Conservation (phyloP, 2,113 vertebrate species). For the Gadus macrocephalus region DNA sequence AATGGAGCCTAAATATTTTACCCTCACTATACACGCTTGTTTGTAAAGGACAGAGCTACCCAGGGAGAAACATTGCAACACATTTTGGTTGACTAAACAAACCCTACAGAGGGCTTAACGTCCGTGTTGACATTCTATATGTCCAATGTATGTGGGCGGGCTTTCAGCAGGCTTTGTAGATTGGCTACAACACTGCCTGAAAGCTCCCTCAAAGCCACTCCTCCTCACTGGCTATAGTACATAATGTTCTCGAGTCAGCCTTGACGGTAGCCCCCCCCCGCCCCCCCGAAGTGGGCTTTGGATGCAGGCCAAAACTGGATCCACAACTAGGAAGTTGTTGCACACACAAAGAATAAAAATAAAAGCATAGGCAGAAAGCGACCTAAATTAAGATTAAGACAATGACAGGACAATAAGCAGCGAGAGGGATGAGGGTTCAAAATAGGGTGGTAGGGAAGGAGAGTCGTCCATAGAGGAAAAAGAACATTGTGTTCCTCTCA, state of each 20-base stretch:
- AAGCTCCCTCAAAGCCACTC: slow-evolving; percentile 10
- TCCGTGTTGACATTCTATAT: no score
- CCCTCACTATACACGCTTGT: no score
- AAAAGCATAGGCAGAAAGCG: background rate
- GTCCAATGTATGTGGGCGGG: no score
- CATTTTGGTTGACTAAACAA: no score
- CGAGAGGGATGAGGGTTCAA: slow-evolving; percentile 4
- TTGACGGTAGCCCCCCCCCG: slow-evolving; percentile 13
- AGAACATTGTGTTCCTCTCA: background rate
- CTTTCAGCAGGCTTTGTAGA: background rate
- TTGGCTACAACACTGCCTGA: background rate
- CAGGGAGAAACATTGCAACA: no score
- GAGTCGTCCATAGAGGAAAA: background rate
- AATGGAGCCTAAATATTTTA: no score
- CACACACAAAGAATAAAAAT: no score
- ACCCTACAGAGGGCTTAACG: no score
- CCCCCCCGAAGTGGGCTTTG: background rate
- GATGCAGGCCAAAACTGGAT: no score
- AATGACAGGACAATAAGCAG: background rate
- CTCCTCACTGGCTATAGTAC: slow-evolving; percentile 22
- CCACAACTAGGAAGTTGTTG: no score
- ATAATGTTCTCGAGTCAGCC: slow-evolving; percentile 42
- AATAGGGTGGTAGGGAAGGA: slow-evolving; percentile 32
- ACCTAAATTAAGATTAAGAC: background rate
- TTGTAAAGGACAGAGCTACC: no score